A percentile compares a stretch with the other conserved stretches of the same genome.
Evolutionary conservation across 2,797 vertebrate species (phyloP).

Genomic region (Gymnodraco acuticeps): DNA sequence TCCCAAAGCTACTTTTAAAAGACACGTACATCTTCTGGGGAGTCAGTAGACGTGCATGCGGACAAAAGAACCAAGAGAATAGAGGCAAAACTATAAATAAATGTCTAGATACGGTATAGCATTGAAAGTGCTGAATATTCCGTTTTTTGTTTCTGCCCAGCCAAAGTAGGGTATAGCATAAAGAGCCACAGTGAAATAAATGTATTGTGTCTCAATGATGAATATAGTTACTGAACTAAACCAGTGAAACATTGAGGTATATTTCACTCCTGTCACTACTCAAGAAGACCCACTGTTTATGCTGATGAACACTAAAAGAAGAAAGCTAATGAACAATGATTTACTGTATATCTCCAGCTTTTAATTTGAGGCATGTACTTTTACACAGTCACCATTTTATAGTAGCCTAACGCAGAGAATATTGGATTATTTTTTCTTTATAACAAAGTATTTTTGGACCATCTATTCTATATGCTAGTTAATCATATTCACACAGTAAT

Average conservation of each 20-base stretch:
- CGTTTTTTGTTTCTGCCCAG: conserved; percentile 40
- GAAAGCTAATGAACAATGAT: conserved; percentile 35
- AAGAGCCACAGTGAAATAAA: conserved; percentile 23
- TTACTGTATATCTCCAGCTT: conserved; percentile 20
- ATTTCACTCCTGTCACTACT: conserved; percentile 54
- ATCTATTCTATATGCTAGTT: neutral
- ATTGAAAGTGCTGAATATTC: conserved; percentile 64
- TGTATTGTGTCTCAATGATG: conserved; percentile 46
- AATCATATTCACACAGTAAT: neutral
- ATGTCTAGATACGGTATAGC: conserved; percentile 38
- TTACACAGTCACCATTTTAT: conserved; percentile 1
- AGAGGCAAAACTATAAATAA: conserved; percentile 70
- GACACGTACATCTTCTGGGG: conserved; percentile 37
- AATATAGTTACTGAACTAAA: conserved; percentile 57
- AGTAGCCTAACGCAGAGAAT: neutral
- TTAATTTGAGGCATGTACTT: conserved; percentile 41
- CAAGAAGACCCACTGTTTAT: conserved; percentile 42
- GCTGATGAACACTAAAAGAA: conserved; percentile 38
- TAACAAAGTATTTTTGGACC: neutral
- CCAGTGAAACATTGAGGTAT: conserved; percentile 46
- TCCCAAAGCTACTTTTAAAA: conserved; percentile 27
- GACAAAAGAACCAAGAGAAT: conserved; percentile 47
- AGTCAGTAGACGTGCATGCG: conserved; percentile 39
- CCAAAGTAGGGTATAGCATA: conserved; percentile 45
- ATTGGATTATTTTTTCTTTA: neutral